Evolutionary conservation across 2,113 vertebrate genomes (phyloP).

Genomic region (Callorhinus ursinus): DNA sequence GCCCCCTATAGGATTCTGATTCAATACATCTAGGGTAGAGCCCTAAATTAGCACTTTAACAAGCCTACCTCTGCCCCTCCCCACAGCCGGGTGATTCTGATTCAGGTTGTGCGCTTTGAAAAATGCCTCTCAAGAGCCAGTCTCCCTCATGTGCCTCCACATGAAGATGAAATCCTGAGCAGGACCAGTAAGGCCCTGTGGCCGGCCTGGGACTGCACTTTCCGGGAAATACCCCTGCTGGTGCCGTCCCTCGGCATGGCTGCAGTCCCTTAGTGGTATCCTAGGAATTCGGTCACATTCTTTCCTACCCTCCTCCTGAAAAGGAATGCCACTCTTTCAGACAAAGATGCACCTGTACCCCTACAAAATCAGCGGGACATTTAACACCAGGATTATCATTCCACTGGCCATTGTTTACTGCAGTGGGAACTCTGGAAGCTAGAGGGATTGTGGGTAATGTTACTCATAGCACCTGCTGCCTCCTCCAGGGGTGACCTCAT

Average conservation of each 20-base stretch:
- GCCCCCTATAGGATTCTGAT: not conserved
- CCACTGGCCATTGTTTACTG: conserved; percentile 48
- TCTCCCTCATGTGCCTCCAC: not conserved
- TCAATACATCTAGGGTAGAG: not conserved
- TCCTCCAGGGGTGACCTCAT: conserved; percentile 46
- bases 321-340: not conserved
- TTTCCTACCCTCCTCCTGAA: conserved; percentile 25
- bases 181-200: no score
- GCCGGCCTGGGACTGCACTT: not conserved
- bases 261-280: not conserved
- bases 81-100: not conserved
- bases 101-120: not conserved
- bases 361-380: not conserved
- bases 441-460: conserved; percentile 43
- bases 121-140: not conserved
- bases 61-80: not conserved
- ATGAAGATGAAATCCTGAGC: not conserved
- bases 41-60: not conserved
- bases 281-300: conserved; percentile 57
- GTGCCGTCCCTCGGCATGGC: not conserved
- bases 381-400: conserved; percentile 48
- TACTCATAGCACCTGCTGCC: conserved; percentile 41
- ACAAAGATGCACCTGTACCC: conserved; percentile 34
- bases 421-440: not conserved
- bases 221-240: fast-evolving